Percentiles rank a stretch among this genome's conserved stretches.
phyloP scores from a whole-genome alignment of 2,113 vertebrate species.

The Ranitomeya variabilis region DNA sequence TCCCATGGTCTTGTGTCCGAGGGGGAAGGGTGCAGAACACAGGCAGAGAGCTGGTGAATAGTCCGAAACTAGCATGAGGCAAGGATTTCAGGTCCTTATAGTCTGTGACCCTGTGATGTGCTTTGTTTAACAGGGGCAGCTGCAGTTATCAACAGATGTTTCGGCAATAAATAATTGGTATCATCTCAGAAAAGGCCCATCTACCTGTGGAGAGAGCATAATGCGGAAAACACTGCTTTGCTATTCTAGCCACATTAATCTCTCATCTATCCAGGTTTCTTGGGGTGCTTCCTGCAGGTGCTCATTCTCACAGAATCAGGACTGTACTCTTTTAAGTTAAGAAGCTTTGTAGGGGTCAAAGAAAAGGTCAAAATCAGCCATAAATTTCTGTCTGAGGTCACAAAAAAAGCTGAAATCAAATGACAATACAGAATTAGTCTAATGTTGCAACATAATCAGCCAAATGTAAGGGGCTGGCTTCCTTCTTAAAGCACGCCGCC shows the following conservation, averaged over 20 bases:
- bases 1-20: constrained; percentile 69
- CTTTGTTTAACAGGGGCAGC: constrained; percentile 79
- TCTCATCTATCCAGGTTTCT: constrained; percentile 77
- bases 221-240: constrained; percentile 69
- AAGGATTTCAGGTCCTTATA: constrained; percentile 70
- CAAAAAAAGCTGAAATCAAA: constrained; percentile 68
- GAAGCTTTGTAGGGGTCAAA: constrained; percentile 64
- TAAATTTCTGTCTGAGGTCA: constrained; percentile 80
- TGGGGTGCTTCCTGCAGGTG: constrained; percentile 74
- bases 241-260: constrained; percentile 78
- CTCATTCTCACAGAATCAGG: constrained; percentile 70
- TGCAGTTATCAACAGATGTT: constrained; percentile 86
- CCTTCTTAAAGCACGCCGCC: constrained; percentile 30
- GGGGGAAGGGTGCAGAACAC: constrained; percentile 59
- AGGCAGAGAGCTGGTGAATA: constrained; percentile 68
- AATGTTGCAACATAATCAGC: constrained; percentile 47
- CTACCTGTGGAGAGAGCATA: constrained; percentile 80
- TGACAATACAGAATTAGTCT: constrained; percentile 55
- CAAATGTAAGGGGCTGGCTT: constrained; percentile 42
- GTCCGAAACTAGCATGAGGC: constrained; percentile 72
- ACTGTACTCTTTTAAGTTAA: constrained; percentile 67
- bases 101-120: constrained; percentile 72
- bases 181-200: constrained; percentile 74
- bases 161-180: constrained; percentile 83
- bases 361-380: constrained; percentile 71